phyloP scores from a whole-genome alignment of 2,888 invertebrate genomes.

The Cabera pusaria region DNA sequence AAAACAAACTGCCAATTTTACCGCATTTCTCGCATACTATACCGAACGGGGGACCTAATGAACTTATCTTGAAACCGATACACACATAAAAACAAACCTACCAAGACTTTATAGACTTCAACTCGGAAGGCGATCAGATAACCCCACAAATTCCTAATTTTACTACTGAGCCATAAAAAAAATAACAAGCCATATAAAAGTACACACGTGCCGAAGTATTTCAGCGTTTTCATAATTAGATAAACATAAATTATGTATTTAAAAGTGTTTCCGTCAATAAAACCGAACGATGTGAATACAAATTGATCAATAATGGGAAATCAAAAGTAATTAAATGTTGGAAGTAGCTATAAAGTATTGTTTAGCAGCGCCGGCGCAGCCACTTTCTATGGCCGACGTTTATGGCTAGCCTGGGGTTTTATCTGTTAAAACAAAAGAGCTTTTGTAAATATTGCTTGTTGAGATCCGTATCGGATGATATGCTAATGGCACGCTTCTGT shows the following conservation, averaged over 20 bases:
- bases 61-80: constrained; percentile 17
- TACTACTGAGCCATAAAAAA: constrained; percentile 29
- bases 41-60: constrained; percentile 11
- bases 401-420: constrained; percentile 28
- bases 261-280: constrained; percentile 19
- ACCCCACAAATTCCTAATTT: constrained; percentile 29
- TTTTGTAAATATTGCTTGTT: constrained; percentile 19
- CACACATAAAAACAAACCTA: constrained; percentile 10
- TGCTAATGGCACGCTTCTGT: constrained; percentile 13
- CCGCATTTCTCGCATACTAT: constrained; percentile 8
- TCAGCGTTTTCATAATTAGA: constrained; percentile 31
- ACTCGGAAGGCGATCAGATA: constrained; percentile 28
- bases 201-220: constrained; percentile 24
- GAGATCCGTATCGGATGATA: constrained; percentile 15
- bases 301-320: constrained; percentile 29
- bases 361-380: constrained; percentile 25
- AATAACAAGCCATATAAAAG: constrained; percentile 25
- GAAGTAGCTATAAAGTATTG: constrained; percentile 22
- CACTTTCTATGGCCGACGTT: constrained; percentile 24
- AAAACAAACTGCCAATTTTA: constrained; percentile 2
- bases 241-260: constrained; percentile 32
- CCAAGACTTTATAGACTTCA: constrained; percentile 23
- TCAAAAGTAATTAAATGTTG: constrained; percentile 29
- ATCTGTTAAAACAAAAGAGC: constrained; percentile 28
- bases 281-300: constrained; percentile 30